Conservation (phyloP, 2,888 invertebrate species). For the Euclidia mi region DNA sequence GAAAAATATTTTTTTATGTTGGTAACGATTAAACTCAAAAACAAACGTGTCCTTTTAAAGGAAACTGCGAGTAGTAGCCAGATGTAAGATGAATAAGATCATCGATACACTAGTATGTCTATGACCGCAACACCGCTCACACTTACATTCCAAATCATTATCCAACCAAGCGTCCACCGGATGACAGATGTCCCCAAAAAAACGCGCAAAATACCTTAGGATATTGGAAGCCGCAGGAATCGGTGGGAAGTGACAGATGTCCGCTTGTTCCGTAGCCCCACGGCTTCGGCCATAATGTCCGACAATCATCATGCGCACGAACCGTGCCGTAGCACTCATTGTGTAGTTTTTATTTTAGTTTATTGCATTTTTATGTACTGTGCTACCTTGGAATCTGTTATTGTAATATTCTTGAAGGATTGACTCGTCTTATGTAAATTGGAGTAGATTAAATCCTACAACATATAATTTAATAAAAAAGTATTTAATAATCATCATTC, state of each 20-base stretch:
- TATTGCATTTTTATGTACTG: slow-evolving; percentile 8
- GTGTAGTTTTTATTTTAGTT: slow-evolving; percentile 23
- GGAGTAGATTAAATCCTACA: no score
- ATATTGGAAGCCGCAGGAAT: slow-evolving; percentile 37
- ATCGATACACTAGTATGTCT: no score
- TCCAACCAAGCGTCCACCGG: slow-evolving; percentile 13
- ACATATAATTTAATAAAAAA: no score
- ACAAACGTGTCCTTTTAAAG: no score
- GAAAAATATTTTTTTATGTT: no score
- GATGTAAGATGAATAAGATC: no score
- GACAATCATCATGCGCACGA: slow-evolving; percentile 45
- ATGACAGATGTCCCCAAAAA: slow-evolving; percentile 26
- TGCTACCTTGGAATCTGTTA: no score
- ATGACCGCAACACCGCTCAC: no score
- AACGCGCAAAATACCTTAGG: slow-evolving; percentile 2
- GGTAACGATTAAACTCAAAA: no score
- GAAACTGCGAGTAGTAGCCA: no score
- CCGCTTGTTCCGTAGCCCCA: slow-evolving; percentile 29
- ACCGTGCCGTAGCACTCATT: slow-evolving; percentile 21
- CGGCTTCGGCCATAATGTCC: slow-evolving; percentile 48
- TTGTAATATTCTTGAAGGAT: slow-evolving; percentile 5
- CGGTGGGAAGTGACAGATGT: slow-evolving; percentile 50
- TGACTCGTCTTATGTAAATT: neutral
- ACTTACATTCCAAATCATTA: neutral
- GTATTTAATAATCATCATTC: no score